Base-by-base conservation (phyloP, 2,797 vertebrate species). In the Lagorchestes hirsutus region DNA sequence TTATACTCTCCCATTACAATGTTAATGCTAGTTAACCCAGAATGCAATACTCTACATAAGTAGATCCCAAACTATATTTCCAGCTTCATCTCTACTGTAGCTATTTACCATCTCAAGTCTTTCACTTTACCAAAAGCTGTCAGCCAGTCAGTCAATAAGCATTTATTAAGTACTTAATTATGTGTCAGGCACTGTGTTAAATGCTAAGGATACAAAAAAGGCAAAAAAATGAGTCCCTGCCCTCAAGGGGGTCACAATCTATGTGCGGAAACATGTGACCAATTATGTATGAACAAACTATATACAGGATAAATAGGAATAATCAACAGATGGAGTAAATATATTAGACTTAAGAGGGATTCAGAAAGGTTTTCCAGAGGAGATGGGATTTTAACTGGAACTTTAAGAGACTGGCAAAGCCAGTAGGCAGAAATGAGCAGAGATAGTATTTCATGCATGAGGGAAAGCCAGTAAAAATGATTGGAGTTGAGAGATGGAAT, bases 121-220 rank as follows among this genome's bases (percentile, higher is more conserved):
- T 94, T 54, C 54, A 16, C 10, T 40, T 28, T 55, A 57, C n/a
- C 31, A 2, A 57, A 22, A 94, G 10, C 57, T 27, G 40, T 50
- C 91, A 95, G 6, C 3, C 16, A 91, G 14, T 96, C 55, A 90
- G 34, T 93, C 27, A 95, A 55, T 18, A 91, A 59, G 55, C 31
- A 34, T 31, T 14, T 40, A 74, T 4, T 27, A 22, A 92, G 1
- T 1, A 87, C 5, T 10, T 14, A 27, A 24, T 3, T 92, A 27
- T 67, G 18, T 92, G 8, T 2, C 62, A 87, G 22, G 54, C 24
- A 29, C 28, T 46, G 0, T 56, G 29, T 22, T 54, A 67, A 29
- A n/a, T 13, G 87, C 16, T 40, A 14, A 46, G 22, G 22, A 74
- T 93, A 96, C 4, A 3, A 54, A 95, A 40, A 34, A 62, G 55